These are phyloP conservation scores for Euthynnus affinis DNA, from an alignment of 2,797 vertebrate species.

Conservation along the genomic window DNA sequence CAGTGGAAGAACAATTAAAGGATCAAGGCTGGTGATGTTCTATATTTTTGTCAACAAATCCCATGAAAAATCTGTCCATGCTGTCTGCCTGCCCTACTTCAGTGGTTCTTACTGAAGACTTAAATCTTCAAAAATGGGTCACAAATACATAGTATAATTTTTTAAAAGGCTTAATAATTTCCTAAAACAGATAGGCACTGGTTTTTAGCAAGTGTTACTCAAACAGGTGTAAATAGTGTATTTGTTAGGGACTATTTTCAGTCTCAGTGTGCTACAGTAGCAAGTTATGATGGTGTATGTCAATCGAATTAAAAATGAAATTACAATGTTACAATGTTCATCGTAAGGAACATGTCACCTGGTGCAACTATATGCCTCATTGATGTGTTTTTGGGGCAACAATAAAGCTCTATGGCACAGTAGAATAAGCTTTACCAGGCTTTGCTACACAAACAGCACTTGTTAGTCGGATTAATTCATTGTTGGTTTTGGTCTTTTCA, in stretches of 20 bases:
- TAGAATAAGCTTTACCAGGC: background rate
- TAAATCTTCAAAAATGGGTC: background rate
- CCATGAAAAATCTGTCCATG: no score
- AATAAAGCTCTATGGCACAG: background rate
- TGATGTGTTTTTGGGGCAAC: background rate
- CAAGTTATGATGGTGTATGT: no score
- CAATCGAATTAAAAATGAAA: no score
- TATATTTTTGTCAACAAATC: no score
- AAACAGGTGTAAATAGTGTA: background rate
- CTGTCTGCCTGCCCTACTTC: no score
- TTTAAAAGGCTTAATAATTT: background rate
- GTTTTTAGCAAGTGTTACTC: background rate
- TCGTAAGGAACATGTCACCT: background rate
- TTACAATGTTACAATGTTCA: background rate
- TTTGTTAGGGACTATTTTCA: slow-evolving; percentile 4
- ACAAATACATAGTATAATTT: background rate
- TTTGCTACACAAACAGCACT: no score
- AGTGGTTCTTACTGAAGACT: no score
- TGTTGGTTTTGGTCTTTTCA: background rate
- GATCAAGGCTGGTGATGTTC: no score
- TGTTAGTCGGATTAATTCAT: background rate
- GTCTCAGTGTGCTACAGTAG: no score
- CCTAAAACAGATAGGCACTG: background rate
- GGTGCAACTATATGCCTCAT: no score
- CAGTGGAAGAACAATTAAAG: background rate